phyloP scores from a whole-genome alignment of 2,888 invertebrate genomes.

The Endomychus coccineus region DNA sequence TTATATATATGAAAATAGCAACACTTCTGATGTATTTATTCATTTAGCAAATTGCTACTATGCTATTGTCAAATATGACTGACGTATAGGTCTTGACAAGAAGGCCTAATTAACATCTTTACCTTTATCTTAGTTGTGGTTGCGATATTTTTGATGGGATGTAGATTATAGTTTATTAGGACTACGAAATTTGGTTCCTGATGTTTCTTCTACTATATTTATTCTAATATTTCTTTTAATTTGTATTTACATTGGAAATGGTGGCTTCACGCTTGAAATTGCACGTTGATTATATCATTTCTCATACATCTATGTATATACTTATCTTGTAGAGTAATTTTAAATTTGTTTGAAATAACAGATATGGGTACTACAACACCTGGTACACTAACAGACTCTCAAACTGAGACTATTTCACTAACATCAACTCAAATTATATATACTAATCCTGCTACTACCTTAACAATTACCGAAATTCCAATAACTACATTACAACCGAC shows the following conservation, averaged over 20 bases:
- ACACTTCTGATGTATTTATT: conserved; percentile 27
- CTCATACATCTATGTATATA: conserved; percentile 10
- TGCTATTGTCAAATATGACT: conserved; percentile 31
- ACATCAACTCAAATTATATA: conserved; percentile 32
- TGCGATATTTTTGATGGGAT: too few relatives aligned
- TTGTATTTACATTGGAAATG: too few relatives aligned
- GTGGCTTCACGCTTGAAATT: too few relatives aligned
- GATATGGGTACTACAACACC: conserved; percentile 42
- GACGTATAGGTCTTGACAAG: too few relatives aligned
- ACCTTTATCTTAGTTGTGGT: too few relatives aligned
- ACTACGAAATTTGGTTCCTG: too few relatives aligned
- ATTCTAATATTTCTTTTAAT: too few relatives aligned
- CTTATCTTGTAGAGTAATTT: conserved; percentile 24
- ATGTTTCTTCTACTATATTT: too few relatives aligned
- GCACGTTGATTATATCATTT: conserved; percentile 14
- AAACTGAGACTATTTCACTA: conserved; percentile 32
- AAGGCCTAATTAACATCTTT: too few relatives aligned
- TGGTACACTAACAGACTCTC: conserved; percentile 43
- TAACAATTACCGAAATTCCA: conserved; percentile 3
- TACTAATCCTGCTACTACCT: conserved; percentile 9
- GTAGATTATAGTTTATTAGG: too few relatives aligned
- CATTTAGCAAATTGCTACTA: conserved; percentile 2
- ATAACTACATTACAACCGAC: conserved; percentile 5
- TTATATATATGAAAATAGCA: conserved; percentile 36
- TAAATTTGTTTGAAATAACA: conserved; percentile 41